Evolutionary conservation across 1,140 invertebrate species (phyloP).

Genomic region (Rhagoletis zephyria): DNA sequence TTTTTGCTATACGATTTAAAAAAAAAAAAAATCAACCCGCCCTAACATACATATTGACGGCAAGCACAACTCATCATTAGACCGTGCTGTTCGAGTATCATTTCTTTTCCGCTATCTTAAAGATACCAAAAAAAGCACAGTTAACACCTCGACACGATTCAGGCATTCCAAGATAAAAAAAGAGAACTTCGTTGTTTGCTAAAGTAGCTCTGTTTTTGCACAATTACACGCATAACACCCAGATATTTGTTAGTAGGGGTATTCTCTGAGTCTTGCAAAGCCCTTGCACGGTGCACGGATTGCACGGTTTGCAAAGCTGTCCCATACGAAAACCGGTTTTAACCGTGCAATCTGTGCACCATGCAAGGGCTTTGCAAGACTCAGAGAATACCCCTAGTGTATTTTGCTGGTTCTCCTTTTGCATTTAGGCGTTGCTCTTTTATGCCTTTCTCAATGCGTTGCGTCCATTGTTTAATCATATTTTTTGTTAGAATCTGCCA

Average conservation of each 20-base stretch:
- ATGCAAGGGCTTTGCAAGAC: too few species aligned
- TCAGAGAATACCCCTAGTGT: too few species aligned
- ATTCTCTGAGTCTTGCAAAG: too few species aligned
- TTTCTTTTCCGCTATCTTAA: background rate
- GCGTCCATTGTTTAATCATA: background rate
- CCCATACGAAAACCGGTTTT: too few species aligned
- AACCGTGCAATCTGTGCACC: too few species aligned
- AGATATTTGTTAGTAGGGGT: too few species aligned
- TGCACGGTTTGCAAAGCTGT: too few species aligned
- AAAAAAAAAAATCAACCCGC: too few species aligned
- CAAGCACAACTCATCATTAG: constrained; percentile 1
- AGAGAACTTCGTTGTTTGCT: background rate
- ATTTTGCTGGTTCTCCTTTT: background rate
- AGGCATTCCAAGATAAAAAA: constrained; percentile 31
- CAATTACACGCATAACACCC: background rate
- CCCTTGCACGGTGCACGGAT: too few species aligned
- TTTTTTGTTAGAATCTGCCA: constrained; percentile 12
- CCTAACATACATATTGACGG: background rate
- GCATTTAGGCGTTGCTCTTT: background rate
- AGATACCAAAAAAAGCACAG: background rate
- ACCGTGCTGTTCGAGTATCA: background rate
- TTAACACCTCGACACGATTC: background rate
- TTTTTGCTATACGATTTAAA: too few species aligned
- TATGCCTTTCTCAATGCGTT: background rate
- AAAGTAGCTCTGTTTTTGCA: background rate